phyloP scores from a whole-genome alignment of 2,797 vertebrate species.

The Sebastes alutus region DNA sequence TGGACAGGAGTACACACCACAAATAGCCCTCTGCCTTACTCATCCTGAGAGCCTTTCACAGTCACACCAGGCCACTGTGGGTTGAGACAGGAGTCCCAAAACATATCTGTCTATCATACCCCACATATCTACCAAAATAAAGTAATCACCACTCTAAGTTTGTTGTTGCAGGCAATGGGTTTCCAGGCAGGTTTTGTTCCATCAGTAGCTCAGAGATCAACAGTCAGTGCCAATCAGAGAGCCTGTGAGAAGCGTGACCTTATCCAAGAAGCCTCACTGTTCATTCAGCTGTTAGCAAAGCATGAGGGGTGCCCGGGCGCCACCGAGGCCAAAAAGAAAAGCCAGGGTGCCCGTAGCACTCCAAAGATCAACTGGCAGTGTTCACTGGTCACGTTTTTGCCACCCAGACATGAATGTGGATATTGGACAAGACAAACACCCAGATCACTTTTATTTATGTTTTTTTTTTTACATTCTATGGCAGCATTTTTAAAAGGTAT shows the following conservation, averaged over 20 bases:
- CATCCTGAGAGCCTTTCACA: slow-evolving; percentile 58
- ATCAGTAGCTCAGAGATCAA: not conserved
- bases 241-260: not conserved
- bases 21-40: slow-evolving; percentile 63
- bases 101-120: slow-evolving; percentile 18
- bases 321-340: slow-evolving; percentile 2
- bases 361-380: not conserved
- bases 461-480: not conserved
- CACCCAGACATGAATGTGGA: not conserved
- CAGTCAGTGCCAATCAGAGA: slow-evolving; percentile 11
- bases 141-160: slow-evolving; percentile 13
- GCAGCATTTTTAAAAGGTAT: not conserved
- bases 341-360: not conserved
- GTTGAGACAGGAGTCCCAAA: slow-evolving; percentile 18
- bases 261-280: slow-evolving; percentile 20
- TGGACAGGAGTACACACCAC: slow-evolving; percentile 63
- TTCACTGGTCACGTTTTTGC: not conserved
- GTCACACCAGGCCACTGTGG: slow-evolving; percentile 51
- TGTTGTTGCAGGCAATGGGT: not conserved
- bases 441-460: not conserved
- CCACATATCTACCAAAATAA: slow-evolving; percentile 20
- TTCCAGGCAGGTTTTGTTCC: slow-evolving; percentile 1
- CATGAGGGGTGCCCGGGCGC: not conserved
- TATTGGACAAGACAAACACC: not conserved
- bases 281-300: slow-evolving; percentile 39